phyloP scores from a whole-genome alignment of 2,888 invertebrate genomes.

The Rotaria socialis region DNA sequence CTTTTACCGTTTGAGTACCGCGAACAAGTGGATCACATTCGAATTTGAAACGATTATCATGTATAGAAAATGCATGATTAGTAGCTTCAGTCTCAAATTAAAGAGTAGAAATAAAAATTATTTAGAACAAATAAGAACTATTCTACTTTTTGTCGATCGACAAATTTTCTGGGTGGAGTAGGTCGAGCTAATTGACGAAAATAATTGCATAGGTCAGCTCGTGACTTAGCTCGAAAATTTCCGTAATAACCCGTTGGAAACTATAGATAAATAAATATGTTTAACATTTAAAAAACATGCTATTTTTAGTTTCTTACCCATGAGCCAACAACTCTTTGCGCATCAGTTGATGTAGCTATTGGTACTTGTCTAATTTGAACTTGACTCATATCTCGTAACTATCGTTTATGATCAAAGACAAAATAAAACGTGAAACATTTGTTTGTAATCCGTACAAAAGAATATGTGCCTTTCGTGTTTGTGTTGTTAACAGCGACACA shows the following conservation, averaged over 20 bases:
- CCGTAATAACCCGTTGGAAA: conserved; percentile 58
- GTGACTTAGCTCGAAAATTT: conserved; percentile 55
- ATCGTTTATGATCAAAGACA: background rate
- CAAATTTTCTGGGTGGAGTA: conserved; percentile 55
- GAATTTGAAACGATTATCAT: conserved; percentile 58
- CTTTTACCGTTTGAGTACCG: conserved; percentile 32
- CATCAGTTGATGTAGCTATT: background rate
- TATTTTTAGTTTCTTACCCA: background rate
- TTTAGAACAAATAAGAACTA: background rate
- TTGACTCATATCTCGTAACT: conserved; percentile 1
- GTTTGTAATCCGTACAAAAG: background rate
- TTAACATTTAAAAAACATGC: background rate
- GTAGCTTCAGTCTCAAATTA: conserved; percentile 45
- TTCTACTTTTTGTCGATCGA: conserved; percentile 52
- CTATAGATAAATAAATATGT: conserved; percentile 49
- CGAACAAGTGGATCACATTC: conserved; percentile 53
- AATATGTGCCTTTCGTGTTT: conserved; percentile 13
- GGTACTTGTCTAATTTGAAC: background rate
- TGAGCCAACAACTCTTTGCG: background rate
- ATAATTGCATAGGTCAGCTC: conserved; percentile 56
- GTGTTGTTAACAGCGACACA: conserved; percentile 33
- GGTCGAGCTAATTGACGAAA: conserved; percentile 57
- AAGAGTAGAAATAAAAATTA: background rate
- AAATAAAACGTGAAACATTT: background rate
- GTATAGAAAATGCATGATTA: conserved; percentile 55